Evolutionary conservation across 2,888 invertebrate genomes (phyloP).

Genomic region (Sminthurides aquaticus): DNA sequence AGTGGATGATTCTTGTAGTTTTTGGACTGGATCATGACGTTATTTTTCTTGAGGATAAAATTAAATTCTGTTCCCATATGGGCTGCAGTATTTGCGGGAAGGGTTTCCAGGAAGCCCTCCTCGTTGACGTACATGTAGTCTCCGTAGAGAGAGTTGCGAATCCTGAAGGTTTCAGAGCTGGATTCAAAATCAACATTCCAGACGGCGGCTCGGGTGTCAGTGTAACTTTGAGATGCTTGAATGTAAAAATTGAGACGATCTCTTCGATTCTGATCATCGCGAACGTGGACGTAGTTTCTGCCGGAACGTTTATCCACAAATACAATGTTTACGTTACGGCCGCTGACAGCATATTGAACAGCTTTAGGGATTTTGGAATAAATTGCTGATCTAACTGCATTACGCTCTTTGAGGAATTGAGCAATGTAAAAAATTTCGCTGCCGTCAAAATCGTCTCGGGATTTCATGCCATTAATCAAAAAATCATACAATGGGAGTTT

Average conservation of each 20-base stretch:
- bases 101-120: slow-evolving; percentile 15
- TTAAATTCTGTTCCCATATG: slow-evolving; percentile 13
- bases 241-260: slow-evolving; percentile 20
- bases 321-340: slow-evolving; percentile 17
- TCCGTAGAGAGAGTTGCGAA: slow-evolving; percentile 18
- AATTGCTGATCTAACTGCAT: slow-evolving; percentile 13
- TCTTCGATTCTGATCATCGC: slow-evolving; percentile 18
- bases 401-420: slow-evolving; percentile 17
- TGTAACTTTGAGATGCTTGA: slow-evolving; percentile 16
- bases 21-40: slow-evolving; percentile 11
- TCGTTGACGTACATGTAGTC: slow-evolving; percentile 22
- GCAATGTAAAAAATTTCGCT: slow-evolving; percentile 15
- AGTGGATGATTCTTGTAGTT: slow-evolving; percentile 12
- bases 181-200: slow-evolving; percentile 14
- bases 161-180: slow-evolving; percentile 12
- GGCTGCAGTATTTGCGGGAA: not conserved
- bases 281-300: slow-evolving; percentile 17
- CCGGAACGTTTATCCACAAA: slow-evolving; percentile 12
- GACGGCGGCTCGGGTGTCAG: slow-evolving; percentile 16
- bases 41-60: slow-evolving; percentile 7
- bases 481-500: slow-evolving; percentile 16
- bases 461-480: slow-evolving; percentile 19
- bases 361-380: slow-evolving; percentile 21
- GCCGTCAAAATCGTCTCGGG: slow-evolving; percentile 19
- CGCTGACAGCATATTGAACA: slow-evolving; percentile 20